Conservation (phyloP, 1,140 invertebrate genomes). For the Alviniconcha marisindica region DNA sequence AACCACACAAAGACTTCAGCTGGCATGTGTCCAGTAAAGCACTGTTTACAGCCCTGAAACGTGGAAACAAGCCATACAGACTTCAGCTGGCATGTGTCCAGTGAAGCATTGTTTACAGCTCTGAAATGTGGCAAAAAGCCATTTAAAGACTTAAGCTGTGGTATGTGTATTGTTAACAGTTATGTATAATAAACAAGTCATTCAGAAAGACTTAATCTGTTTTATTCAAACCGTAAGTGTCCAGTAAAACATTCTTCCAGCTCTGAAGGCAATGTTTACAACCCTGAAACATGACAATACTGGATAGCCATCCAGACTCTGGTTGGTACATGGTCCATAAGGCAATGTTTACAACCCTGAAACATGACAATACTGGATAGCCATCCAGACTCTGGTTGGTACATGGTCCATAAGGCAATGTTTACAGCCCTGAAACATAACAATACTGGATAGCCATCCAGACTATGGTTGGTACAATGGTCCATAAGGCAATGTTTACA, state of each 20-base stretch:
- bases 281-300: too few relatives aligned
- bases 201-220: too few relatives aligned
- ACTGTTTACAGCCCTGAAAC: conserved; percentile 77
- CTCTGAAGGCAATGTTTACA: too few relatives aligned
- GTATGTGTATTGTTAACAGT: conserved; percentile 78
- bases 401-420: too few relatives aligned
- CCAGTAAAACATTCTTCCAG: conserved; percentile 75
- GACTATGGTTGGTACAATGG: too few relatives aligned
- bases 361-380: too few relatives aligned
- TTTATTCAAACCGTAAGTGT: conserved; percentile 78
- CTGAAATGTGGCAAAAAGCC: conserved; percentile 52
- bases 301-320: too few relatives aligned
- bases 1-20: conserved; percentile 77
- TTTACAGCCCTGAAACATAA: too few relatives aligned
- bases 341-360: conserved; percentile 77
- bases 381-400: too few relatives aligned
- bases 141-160: conserved; percentile 76
- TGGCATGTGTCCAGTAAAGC: conserved; percentile 77
- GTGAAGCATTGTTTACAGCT: conserved; percentile 76
- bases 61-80: neutral
- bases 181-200: conserved; percentile 54
- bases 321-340: conserved; percentile 77
- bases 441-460: too few relatives aligned
- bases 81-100: too few relatives aligned
- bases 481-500: too few relatives aligned